Base-by-base conservation (phyloP, 53 echinoderm and acorn worm species). In the Holothuria scabra region DNA sequence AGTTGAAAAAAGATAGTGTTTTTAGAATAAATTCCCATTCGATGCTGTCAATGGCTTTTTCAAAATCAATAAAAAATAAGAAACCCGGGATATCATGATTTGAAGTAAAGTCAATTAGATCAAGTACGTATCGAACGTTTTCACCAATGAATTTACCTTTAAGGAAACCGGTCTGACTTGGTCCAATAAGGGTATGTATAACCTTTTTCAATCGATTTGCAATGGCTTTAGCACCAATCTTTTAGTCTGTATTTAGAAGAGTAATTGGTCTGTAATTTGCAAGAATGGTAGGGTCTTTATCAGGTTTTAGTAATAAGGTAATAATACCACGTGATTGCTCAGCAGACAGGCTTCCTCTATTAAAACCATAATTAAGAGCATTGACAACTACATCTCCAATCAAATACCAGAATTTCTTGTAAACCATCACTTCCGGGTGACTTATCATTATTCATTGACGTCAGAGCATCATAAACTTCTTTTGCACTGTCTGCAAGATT, bases 351-450 rank as follows among this genome's bases (percentile, higher is more conserved):
- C 14, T n/a, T 14, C 44, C 44, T 18, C 16, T 35, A 71, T 31
- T 18, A 71, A 34, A 71, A 35, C 34, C 35, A 70, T n/a, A n/a
- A n/a, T n/a, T n/a, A n/a, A n/a, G n/a, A n/a, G n/a, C n/a, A n/a
- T n/a, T n/a, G n/a, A 31, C 18, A 4, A 30, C 72, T 12, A 71
- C n/a, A 28, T 33, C 16, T 19, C 72, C 34, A 71, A 71, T 71
- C 16, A 28, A 30, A 28, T 25, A 22, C 33, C 72, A 33, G 38
- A 71, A 71, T 14, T 19, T 12, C 33, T 71, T 71, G 31, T 71
- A 71, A 14, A 41, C 89, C 92, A 92, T 92, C 89, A 20, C 71
- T 48, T 35, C 89, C 86, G 21, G 89, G 92, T 28, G 86, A 80
- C 60, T 89, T 89, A 55, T 89, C 84, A 23, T 78, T 84, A 46